A percentile compares a stretch with the other conserved stretches of the same genome.
phyloP scores from a whole-genome alignment of 2,888 invertebrate species.

The Cantharis rustica region DNA sequence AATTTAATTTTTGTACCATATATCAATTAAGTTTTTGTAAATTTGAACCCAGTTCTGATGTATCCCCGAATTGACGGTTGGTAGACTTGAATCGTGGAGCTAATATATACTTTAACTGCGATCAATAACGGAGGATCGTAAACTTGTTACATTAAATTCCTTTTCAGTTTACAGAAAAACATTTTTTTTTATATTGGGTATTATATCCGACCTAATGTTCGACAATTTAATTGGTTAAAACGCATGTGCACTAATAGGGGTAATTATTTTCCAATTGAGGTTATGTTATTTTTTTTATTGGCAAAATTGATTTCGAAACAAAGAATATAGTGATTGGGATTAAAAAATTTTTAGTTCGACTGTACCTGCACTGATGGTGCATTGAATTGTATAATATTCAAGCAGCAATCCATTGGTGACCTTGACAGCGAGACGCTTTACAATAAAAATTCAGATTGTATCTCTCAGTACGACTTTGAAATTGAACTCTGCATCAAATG shows the following conservation, averaged over 20 bases:
- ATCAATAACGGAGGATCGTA: not conserved
- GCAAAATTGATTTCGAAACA: not conserved
- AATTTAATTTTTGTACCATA: not conserved
- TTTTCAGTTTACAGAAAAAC: not conserved
- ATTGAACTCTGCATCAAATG: conserved; percentile 21
- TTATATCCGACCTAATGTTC: not conserved
- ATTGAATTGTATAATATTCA: conserved; percentile 24
- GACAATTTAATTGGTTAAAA: not conserved
- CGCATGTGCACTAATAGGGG: not conserved
- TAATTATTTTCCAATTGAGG: not conserved
- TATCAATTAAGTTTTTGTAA: not conserved
- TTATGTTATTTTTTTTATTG: not conserved
- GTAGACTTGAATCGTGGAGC: not conserved
- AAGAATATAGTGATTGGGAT: not conserved
- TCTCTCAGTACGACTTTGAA: conserved; percentile 34
- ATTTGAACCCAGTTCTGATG: not conserved
- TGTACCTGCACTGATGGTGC: conserved; percentile 15
- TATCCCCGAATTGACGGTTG: not conserved
- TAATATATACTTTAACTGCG: not conserved
- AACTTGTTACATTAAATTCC: not conserved
- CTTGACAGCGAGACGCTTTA: conserved; percentile 42
- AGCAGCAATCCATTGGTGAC: conserved; percentile 38
- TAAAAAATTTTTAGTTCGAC: conserved; percentile 10
- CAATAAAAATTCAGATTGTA: conserved; percentile 43
- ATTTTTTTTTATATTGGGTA: not conserved